phyloP scores from a whole-genome alignment of 2,113 vertebrate genomes.

The Amphilophus citrinellus region DNA sequence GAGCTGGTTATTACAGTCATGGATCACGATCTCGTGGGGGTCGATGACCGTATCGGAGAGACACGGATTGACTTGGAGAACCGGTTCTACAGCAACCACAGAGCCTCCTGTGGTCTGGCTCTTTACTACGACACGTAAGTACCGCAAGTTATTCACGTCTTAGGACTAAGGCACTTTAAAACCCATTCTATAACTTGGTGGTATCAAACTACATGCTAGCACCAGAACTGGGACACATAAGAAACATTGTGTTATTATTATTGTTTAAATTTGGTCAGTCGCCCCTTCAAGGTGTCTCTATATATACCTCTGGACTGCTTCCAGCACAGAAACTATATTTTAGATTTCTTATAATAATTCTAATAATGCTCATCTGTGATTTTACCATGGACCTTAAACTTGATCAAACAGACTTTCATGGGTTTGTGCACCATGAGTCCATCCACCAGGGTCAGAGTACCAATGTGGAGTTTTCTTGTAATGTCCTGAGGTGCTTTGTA shows the following conservation, averaged over 20 bases:
- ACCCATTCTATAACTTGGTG: not conserved
- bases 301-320: no score
- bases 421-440: no score
- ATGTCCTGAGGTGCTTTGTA: no score
- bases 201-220: not conserved
- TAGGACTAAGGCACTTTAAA: not conserved
- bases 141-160: not conserved
- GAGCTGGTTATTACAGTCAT: slow-evolving; percentile 87
- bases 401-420: no score
- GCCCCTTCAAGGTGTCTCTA: no score
- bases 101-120: slow-evolving; percentile 88
- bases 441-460: no score
- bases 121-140: slow-evolving; percentile 89
- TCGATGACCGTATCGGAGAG: slow-evolving; percentile 92
- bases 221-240: not conserved
- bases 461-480: no score
- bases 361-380: no score
- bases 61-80: slow-evolving; percentile 94
- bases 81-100: slow-evolving; percentile 92
- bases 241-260: not conserved
- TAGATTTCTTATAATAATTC: no score
- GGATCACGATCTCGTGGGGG: slow-evolving; percentile 92
- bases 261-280: no score
- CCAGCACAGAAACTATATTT: no score
- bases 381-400: no score